Conservation (phyloP, 2,113 vertebrate species). For the Hypocryptadius cinnamomeus region DNA sequence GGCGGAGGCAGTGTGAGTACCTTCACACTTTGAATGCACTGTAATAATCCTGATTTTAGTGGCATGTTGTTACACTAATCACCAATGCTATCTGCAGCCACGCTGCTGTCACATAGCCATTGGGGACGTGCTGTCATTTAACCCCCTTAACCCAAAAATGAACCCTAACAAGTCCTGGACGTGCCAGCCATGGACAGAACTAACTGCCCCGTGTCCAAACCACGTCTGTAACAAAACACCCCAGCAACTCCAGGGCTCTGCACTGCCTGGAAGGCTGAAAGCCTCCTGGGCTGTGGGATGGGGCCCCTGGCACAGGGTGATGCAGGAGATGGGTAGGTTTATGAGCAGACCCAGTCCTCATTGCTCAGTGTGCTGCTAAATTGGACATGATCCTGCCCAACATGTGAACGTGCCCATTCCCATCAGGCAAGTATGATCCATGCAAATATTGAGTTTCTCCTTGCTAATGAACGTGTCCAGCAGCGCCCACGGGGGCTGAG, state of each 20-base stretch:
- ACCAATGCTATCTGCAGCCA: conserved; percentile 41
- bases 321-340: background rate
- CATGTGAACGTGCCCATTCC: background rate
- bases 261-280: background rate
- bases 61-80: conserved; percentile 43
- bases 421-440: background rate
- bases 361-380: background rate
- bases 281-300: background rate
- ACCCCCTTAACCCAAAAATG: conserved; percentile 11
- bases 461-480: background rate
- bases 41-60: background rate
- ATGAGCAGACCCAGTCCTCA: background rate
- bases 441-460: background rate
- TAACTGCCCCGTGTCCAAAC: background rate
- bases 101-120: background rate
- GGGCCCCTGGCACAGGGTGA: background rate
- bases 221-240: background rate
- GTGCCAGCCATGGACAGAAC: conserved; percentile 5
- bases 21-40: conserved; percentile 58
- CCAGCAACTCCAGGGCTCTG: background rate
- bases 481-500: background rate
- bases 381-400: background rate
- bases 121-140: conserved; percentile 52
- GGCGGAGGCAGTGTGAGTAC: conserved; percentile 85
- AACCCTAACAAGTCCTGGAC: conserved; percentile 28